phyloP scores from a whole-genome alignment of 2,797 vertebrate genomes.

The Xiphophorus birchmanni region DNA sequence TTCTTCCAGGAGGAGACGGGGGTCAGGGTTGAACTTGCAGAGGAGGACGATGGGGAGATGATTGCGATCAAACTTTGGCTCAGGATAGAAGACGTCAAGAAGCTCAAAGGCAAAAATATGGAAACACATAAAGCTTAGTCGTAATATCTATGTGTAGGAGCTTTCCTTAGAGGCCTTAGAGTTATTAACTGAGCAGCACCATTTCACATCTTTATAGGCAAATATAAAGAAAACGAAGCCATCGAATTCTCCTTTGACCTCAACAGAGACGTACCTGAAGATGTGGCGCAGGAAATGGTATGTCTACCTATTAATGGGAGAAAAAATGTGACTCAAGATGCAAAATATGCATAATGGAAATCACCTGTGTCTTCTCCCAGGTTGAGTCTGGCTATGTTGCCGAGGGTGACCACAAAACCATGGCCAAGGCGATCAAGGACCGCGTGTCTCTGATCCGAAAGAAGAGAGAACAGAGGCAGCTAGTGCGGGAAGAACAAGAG shows the following conservation, averaged over 20 bases:
- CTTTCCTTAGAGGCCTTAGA: not conserved
- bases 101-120: slow-evolving; percentile 87
- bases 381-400: slow-evolving; percentile 98
- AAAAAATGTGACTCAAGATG: not conserved
- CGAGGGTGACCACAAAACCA: slow-evolving; percentile 98
- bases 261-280: slow-evolving; percentile 95
- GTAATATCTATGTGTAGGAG: not conserved
- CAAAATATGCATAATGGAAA: not conserved
- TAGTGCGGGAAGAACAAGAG: slow-evolving; percentile 93
- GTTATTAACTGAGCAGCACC: slow-evolving; percentile 8
- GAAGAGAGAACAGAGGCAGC: slow-evolving; percentile 92
- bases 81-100: slow-evolving; percentile 97
- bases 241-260: slow-evolving; percentile 99
- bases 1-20: slow-evolving; percentile 99
- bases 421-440: slow-evolving; percentile 99
- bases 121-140: not conserved
- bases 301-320: not conserved
- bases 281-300: slow-evolving; percentile 99
- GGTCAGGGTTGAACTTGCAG: slow-evolving; percentile 96
- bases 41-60: slow-evolving; percentile 99
- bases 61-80: slow-evolving; percentile 98
- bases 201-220: slow-evolving; percentile 65
- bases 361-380: slow-evolving; percentile 65
- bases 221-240: slow-evolving; percentile 99
- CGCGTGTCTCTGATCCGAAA: slow-evolving; percentile 94